Evolutionary conservation across 2,888 invertebrate species (phyloP).

Genomic region (Lymantria dispar): DNA sequence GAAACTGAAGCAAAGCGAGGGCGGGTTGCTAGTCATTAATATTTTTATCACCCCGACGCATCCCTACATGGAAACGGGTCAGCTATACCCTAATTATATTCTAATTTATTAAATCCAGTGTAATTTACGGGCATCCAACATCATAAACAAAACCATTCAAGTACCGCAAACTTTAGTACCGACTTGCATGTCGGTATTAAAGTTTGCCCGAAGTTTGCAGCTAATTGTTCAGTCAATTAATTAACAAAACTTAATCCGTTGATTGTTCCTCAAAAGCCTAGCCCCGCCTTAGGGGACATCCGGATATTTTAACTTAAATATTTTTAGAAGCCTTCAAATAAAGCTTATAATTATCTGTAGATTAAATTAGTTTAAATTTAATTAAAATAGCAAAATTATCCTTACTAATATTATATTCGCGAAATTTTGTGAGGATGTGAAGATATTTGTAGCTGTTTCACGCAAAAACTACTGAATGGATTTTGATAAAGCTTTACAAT

Average conservation of each 20-base stretch:
- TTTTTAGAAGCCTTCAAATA: background rate
- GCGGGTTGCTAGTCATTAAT: too few relatives aligned
- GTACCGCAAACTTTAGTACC: conserved; percentile 16
- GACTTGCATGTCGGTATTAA: conserved; percentile 23
- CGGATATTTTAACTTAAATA: conserved; percentile 4
- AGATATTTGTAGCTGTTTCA: too few relatives aligned
- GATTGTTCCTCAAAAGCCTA: background rate
- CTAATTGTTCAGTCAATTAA: conserved; percentile 29
- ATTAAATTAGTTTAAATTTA: background rate
- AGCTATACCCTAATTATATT: too few relatives aligned
- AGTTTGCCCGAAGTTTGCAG: conserved; percentile 8
- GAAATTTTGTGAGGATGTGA: too few relatives aligned
- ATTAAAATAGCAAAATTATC: background rate
- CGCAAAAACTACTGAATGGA: too few relatives aligned
- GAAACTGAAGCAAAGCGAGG: too few relatives aligned
- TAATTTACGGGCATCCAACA: background rate
- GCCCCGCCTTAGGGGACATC: background rate
- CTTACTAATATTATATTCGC: too few relatives aligned
- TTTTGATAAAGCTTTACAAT: too few relatives aligned
- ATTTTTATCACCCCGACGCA: too few relatives aligned
- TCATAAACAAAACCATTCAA: background rate
- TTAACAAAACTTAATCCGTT: conserved; percentile 25
- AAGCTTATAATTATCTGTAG: background rate
- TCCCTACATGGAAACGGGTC: too few relatives aligned
- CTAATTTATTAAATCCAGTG: too few relatives aligned